These are phyloP conservation scores for Mesembrinibis cayennensis DNA, from an alignment of 2,113 vertebrate species.

Conservation along the genomic window DNA sequence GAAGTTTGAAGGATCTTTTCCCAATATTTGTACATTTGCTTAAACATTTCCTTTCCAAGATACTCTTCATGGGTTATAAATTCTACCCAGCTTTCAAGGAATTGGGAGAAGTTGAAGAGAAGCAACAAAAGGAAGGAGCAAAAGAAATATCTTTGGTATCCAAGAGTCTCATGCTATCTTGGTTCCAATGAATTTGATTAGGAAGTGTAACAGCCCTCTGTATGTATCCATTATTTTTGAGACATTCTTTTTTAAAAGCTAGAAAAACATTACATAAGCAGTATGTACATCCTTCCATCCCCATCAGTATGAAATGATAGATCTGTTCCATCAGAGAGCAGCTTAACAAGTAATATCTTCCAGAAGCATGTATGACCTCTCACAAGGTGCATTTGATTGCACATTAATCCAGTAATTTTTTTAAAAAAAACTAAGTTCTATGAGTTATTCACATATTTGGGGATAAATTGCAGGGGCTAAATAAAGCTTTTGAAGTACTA, in stretches of 20 bases:
- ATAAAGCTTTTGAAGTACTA: neutral
- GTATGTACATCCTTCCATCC: neutral
- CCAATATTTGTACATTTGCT: neutral
- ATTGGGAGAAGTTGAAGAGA: neutral
- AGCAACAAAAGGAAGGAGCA: neutral
- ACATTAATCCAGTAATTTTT: neutral
- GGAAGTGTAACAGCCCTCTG: neutral
- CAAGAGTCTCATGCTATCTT: neutral
- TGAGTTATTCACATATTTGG: neutral
- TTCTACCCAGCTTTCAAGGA: neutral
- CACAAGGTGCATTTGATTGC: neutral
- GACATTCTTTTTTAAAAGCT: neutral
- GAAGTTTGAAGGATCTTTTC: neutral
- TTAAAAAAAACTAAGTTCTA: too few relatives aligned
- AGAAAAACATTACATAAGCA: neutral
- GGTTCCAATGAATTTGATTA: neutral
- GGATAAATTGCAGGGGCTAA: neutral
- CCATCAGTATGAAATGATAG: neutral
- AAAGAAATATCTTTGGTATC: neutral
- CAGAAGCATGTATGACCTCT: neutral
- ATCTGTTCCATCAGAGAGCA: neutral
- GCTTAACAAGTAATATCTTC: neutral
- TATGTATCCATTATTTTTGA: neutral
- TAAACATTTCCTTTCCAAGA: neutral
- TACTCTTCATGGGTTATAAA: neutral